Evolutionary conservation across 2,888 invertebrate species (phyloP).

Genomic region (Panorpa germanica): DNA sequence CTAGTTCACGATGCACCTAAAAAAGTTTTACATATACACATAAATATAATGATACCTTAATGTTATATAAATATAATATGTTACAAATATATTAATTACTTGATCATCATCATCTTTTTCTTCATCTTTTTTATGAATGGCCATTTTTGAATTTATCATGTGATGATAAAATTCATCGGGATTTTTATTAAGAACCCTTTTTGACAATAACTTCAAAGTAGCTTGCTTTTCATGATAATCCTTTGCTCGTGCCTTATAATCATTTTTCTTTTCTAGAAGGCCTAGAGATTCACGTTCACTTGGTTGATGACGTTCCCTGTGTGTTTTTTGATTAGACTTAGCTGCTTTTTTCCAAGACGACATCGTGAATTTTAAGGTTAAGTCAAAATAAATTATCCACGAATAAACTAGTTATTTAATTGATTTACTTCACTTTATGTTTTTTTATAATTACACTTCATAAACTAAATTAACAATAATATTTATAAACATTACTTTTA

Average conservation of each 20-base stretch:
- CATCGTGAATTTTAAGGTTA: too few species aligned
- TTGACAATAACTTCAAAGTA: constrained; percentile 61
- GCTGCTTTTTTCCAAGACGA: constrained; percentile 81
- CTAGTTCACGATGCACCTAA: constrained; percentile 43
- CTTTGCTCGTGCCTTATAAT: constrained; percentile 58
- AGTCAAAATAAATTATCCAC: too few species aligned
- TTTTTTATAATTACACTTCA: too few species aligned
- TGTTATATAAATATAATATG: constrained; percentile 23
- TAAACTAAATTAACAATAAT: too few species aligned
- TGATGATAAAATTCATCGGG: constrained; percentile 98
- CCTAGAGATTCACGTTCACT: constrained; percentile 59
- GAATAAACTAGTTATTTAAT: too few species aligned
- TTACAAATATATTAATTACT: constrained; percentile 18
- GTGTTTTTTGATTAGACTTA: constrained; percentile 67
- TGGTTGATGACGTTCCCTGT: constrained; percentile 72
- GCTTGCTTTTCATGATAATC: constrained; percentile 69
- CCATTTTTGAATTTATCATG: constrained; percentile 76
- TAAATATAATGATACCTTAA: constrained; percentile 1
- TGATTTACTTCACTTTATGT: too few species aligned
- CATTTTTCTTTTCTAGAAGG: constrained; percentile 74
- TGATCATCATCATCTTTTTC: too few species aligned
- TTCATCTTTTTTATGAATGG: constrained; percentile 29
- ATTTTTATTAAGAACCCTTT: constrained; percentile 78
- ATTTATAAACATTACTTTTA: too few species aligned
- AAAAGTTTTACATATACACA: constrained; percentile 9